phyloP scores from a whole-genome alignment of 2,888 invertebrate species.

The Drosophila flavopinicola region DNA sequence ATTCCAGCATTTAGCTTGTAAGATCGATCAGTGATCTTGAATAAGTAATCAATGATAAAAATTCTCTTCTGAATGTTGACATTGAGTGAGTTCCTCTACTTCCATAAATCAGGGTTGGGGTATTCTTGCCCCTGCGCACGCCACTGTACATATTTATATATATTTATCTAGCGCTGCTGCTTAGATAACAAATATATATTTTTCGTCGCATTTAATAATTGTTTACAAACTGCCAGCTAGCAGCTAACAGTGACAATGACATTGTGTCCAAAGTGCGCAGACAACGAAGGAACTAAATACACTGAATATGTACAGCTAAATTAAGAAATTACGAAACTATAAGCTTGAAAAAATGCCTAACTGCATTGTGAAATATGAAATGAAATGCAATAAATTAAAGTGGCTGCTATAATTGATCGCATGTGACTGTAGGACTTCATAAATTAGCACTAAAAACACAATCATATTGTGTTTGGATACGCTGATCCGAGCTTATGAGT shows the following conservation, averaged over 20 bases:
- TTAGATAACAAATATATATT: slow-evolving; percentile 55
- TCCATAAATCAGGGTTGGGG: too few species aligned
- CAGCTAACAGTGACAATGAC: slow-evolving; percentile 33
- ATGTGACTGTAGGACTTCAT: slow-evolving; percentile 20
- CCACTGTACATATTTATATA: slow-evolving; percentile 1
- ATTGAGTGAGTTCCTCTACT: too few species aligned
- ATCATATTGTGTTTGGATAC: slow-evolving; percentile 23
- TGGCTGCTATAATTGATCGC: slow-evolving; percentile 1
- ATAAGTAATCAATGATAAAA: too few species aligned
- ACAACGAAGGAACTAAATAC: slow-evolving; percentile 10
- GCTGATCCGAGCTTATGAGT: slow-evolving; percentile 33
- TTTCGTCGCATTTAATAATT: slow-evolving; percentile 59
- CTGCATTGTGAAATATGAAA: slow-evolving; percentile 13
- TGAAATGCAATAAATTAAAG: slow-evolving; percentile 9
- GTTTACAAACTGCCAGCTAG: slow-evolving; percentile 51
- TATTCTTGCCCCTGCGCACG: too few species aligned
- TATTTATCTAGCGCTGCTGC: slow-evolving; percentile 28
- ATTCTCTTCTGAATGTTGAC: too few species aligned
- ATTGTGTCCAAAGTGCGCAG: slow-evolving; percentile 30
- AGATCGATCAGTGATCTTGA: too few species aligned
- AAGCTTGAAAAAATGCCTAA: not conserved
- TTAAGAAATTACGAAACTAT: not conserved
- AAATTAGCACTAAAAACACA: slow-evolving; percentile 25
- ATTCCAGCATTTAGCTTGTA: too few species aligned
- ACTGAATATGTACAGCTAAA: not conserved